Percentiles rank a stretch among this genome's conserved stretches.
Evolutionary conservation across 2,113 vertebrate genomes (phyloP).

Genomic region (Protobothrops mucrosquamatus): DNA sequence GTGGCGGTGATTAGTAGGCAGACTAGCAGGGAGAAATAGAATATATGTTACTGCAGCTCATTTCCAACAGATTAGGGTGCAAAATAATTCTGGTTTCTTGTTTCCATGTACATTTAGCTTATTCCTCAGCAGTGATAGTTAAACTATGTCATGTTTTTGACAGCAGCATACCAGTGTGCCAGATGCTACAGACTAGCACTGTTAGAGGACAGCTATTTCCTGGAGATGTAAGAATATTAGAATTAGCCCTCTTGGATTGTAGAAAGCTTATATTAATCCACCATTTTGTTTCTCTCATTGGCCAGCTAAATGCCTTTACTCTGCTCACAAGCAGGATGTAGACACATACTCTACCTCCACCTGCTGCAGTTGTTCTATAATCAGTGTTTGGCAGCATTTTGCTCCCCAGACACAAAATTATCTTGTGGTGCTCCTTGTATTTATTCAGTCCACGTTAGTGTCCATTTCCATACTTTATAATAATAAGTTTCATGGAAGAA

Average conservation of each 20-base stretch:
- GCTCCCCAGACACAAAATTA: neutral
- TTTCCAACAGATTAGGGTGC: neutral
- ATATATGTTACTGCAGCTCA: neutral
- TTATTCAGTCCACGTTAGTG: neutral
- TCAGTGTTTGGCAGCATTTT: neutral
- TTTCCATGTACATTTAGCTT: neutral
- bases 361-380: neutral
- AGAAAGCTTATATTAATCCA: neutral
- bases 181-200: neutral
- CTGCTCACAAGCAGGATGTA: neutral
- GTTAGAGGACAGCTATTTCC: neutral
- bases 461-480: neutral
- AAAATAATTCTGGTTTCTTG: neutral
- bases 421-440: neutral
- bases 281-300: neutral
- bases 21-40: neutral
- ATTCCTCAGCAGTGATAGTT: neutral
- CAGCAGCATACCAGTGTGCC: neutral
- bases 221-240: neutral
- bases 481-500: neutral
- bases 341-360: neutral
- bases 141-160: neutral
- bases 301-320: neutral
- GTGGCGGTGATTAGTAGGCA: neutral
- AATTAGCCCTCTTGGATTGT: neutral